A percentile compares a stretch with the other conserved stretches of the same genome.
Evolutionary conservation across 2,888 invertebrate species (phyloP).

Genomic region (Drosophila koepferae): DNA sequence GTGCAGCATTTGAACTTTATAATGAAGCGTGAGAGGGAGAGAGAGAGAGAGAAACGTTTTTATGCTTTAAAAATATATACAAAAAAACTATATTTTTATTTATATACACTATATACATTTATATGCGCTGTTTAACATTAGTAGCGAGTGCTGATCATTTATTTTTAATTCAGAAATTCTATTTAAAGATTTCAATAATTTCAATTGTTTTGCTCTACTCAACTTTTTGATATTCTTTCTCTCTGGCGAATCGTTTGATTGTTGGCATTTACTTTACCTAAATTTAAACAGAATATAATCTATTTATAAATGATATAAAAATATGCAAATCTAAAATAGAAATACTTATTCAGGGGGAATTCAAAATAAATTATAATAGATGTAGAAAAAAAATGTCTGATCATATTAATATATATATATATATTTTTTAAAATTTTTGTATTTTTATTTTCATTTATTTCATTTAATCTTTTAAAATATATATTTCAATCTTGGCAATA

Average conservation of each 20-base stretch:
- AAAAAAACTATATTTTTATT: background rate
- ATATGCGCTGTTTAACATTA: background rate
- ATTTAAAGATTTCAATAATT: background rate
- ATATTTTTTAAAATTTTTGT: too few relatives aligned
- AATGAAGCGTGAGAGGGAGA: conserved; percentile 2
- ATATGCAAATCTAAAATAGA: background rate
- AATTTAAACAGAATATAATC: background rate
- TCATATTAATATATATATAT: too few relatives aligned
- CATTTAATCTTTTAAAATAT: too few relatives aligned
- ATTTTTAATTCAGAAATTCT: background rate
- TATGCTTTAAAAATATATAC: background rate
- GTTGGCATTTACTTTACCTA: background rate
- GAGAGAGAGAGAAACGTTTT: background rate
- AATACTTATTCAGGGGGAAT: background rate
- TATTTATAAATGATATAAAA: background rate
- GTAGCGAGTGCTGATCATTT: background rate
- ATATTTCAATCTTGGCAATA: too few relatives aligned
- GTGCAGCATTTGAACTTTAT: conserved; percentile 19
- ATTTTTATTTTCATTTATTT: too few relatives aligned
- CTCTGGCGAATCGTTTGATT: background rate
- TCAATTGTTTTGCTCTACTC: background rate
- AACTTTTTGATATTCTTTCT: background rate
- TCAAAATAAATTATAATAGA: background rate
- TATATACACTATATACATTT: background rate
- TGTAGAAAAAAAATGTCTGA: background rate